Percentiles rank a stretch among this genome's conserved stretches.
These are phyloP conservation scores for Clangula hyemalis DNA, from an alignment of 2,797 vertebrate species.

Conservation along the genomic window DNA sequence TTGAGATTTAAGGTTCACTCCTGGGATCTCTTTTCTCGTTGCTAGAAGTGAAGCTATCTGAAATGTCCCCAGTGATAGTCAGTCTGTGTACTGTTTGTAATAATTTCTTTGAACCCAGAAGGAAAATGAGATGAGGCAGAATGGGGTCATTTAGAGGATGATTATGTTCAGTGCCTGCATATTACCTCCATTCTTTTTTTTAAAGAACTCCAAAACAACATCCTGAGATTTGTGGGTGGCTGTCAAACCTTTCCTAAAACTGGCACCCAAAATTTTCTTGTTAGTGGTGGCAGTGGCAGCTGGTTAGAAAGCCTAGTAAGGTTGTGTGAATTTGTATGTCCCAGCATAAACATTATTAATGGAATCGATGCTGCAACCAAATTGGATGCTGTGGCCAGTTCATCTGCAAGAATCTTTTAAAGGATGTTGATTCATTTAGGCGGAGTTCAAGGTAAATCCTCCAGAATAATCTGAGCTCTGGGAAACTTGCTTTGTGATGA, in stretches of 20 bases:
- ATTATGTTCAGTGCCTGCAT: not conserved
- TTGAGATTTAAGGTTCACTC: not conserved
- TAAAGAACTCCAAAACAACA: not conserved
- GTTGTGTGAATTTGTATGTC: not conserved
- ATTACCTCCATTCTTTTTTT: not conserved
- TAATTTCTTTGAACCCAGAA: not conserved
- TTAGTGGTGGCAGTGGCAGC: not conserved
- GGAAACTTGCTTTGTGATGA: not conserved
- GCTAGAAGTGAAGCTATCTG: not conserved
- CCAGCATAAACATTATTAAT: not conserved
- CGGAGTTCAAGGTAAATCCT: not conserved
- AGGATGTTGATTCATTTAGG: not conserved
- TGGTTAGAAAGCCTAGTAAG: not conserved
- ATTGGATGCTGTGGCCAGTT: not conserved
- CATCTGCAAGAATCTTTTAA: not conserved
- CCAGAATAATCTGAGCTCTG: not conserved
- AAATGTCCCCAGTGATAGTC: not conserved
- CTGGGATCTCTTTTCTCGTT: not conserved
- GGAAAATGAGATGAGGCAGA: not conserved
- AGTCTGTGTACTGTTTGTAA: not conserved
- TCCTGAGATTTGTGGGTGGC: not conserved
- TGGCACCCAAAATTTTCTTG: not conserved
- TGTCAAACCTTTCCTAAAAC: not conserved
- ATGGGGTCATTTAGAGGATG: not conserved
- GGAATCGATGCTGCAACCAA: not conserved